A percentile compares a stretch with the other conserved stretches of the same genome.
These are phyloP conservation scores for Zeuzera pyrina DNA, from an alignment of 2,888 invertebrate species.

Conservation along the genomic window DNA sequence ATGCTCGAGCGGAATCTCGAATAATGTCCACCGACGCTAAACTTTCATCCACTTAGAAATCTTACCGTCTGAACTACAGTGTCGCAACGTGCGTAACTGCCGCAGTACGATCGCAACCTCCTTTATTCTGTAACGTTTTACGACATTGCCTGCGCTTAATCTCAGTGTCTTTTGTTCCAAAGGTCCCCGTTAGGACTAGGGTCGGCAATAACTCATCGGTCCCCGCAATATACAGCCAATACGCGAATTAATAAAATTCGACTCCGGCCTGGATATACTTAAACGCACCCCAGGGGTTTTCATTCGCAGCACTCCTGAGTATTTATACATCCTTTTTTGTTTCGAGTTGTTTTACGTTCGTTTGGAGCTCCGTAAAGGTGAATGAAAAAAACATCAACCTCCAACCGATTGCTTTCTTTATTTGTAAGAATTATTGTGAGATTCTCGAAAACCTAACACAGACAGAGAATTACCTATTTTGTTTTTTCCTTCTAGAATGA, in stretches of 20 bases:
- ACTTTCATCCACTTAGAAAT: constrained; percentile 26
- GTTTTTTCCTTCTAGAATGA: constrained; percentile 3
- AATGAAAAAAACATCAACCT: constrained; percentile 31
- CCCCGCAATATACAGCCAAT: constrained; percentile 32
- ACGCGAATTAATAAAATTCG: constrained; percentile 27
- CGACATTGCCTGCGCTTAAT: constrained; percentile 29
- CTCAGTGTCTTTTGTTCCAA: constrained; percentile 34
- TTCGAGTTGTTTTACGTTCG: constrained; percentile 27
- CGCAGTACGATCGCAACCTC: constrained; percentile 14
- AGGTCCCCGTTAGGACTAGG: constrained; percentile 24
- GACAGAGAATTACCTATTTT: constrained; percentile 2
- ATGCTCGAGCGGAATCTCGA: constrained; percentile 31
- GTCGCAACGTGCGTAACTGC: constrained; percentile 7
- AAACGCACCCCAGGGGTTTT: constrained; percentile 24
- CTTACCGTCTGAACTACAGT: background rate
- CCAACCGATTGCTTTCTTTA: constrained; percentile 19
- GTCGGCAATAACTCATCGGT: constrained; percentile 35
- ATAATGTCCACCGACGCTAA: constrained; percentile 30
- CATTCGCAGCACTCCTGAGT: constrained; percentile 21
- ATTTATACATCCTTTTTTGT: constrained; percentile 27
- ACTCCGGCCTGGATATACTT: constrained; percentile 25
- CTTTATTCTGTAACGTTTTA: constrained; percentile 29
- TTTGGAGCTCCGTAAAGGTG: constrained; percentile 25
- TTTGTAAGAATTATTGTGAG: constrained; percentile 9
- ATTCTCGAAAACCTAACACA: constrained; percentile 10